phyloP scores from a whole-genome alignment of 2,113 vertebrate species.

The Edolisoma coerulescens region DNA sequence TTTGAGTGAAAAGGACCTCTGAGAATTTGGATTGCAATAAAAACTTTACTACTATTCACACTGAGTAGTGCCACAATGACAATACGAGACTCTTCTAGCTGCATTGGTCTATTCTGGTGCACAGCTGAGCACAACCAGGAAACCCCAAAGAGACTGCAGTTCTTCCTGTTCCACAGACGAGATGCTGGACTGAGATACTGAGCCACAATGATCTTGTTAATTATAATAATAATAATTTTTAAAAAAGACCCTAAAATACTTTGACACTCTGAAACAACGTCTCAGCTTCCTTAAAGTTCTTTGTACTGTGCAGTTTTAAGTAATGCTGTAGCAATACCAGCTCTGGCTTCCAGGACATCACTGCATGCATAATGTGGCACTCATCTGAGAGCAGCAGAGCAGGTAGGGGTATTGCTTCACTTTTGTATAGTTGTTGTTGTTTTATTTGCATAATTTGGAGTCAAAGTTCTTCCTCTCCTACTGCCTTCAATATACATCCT shows the following conservation, averaged over 20 bases:
- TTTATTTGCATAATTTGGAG: not conserved
- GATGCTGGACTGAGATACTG: not conserved
- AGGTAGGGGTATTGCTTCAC: not conserved
- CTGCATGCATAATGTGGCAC: not conserved
- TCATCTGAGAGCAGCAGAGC: not conserved
- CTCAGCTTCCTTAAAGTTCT: not conserved
- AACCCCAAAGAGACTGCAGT: not conserved
- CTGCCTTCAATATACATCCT: not conserved
- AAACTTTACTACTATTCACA: not conserved
- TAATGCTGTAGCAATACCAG: not conserved
- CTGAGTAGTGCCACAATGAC: not conserved
- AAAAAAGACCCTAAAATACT: not conserved
- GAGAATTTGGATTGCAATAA: not conserved
- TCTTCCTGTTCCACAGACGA: not conserved
- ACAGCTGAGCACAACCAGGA: not conserved
- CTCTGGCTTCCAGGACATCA: not conserved
- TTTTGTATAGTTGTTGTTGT: not conserved
- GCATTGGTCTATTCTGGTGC: not conserved
- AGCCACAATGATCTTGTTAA: not conserved
- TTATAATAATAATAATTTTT: too few species aligned
- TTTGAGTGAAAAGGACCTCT: not conserved
- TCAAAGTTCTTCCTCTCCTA: not conserved
- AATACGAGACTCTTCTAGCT: not conserved
- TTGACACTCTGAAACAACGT: not conserved
- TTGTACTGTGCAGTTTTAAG: not conserved